phyloP scores from a whole-genome alignment of 2,113 vertebrate species.

The Pyxicephalus adspersus region DNA sequence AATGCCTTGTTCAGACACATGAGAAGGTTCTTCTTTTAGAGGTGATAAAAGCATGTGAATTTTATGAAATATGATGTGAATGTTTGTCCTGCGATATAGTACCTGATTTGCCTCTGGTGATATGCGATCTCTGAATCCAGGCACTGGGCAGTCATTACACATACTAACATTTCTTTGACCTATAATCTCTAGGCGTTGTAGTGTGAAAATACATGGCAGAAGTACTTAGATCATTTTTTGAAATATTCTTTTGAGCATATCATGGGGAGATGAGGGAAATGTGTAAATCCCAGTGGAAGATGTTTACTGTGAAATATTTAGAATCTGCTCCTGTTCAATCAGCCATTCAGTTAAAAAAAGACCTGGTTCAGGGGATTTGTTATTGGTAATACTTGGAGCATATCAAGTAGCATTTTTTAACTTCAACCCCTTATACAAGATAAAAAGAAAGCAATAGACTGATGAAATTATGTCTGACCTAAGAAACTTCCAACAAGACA shows the following conservation, averaged over 20 bases:
- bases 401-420: too few relatives aligned
- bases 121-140: not conserved
- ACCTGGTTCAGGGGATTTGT: not conserved
- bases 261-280: not conserved
- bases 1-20: too few relatives aligned
- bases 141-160: not conserved
- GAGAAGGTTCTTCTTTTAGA: too few relatives aligned
- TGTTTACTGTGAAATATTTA: not conserved
- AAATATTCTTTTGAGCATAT: conserved; percentile 10
- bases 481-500: too few relatives aligned
- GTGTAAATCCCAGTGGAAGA: not conserved
- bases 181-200: not conserved
- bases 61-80: not conserved
- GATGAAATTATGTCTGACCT: too few relatives aligned
- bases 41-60: too few relatives aligned
- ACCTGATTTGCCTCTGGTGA: too few relatives aligned
- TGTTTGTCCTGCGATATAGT: not conserved
- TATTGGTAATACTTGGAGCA: too few relatives aligned
- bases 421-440: too few relatives aligned
- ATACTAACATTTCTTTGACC: conserved; percentile 4
- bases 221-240: conserved; percentile 6
- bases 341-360: not conserved
- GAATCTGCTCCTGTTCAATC: not conserved
- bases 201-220: not conserved
- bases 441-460: too few relatives aligned